A percentile compares a stretch with the other conserved stretches of the same genome.
Evolutionary conservation across 2,797 vertebrate genomes (phyloP).

Genomic region (Eulemur albifrons): DNA sequence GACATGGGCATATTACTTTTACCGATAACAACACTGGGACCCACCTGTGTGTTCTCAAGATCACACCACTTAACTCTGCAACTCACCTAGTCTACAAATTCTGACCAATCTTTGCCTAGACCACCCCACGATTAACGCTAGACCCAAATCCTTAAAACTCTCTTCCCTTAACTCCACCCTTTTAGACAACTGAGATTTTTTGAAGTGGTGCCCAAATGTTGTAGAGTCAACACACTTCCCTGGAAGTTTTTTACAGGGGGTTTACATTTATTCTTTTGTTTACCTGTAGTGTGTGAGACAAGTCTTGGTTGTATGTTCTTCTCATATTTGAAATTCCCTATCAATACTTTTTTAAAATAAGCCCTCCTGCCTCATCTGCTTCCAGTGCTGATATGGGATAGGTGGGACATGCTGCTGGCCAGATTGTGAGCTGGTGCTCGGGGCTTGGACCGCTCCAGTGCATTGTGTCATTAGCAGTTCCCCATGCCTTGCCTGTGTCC

Average conservation of each 20-base stretch:
- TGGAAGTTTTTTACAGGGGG: not conserved
- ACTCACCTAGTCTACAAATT: not conserved
- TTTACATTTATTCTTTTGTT: not conserved
- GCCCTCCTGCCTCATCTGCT: not conserved
- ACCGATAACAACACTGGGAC: not conserved
- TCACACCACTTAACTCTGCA: not conserved
- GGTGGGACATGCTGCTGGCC: not conserved
- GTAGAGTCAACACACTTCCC: not conserved
- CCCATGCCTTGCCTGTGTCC: not conserved
- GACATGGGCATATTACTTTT: not conserved
- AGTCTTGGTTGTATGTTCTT: not conserved
- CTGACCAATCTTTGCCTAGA: not conserved
- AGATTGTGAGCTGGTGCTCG: not conserved
- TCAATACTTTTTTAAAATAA: not conserved
- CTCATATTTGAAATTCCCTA: not conserved
- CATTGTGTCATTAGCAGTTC: not conserved
- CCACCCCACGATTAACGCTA: not conserved
- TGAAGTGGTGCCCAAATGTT: not conserved
- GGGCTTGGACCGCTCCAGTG: too few relatives aligned
- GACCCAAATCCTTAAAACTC: not conserved
- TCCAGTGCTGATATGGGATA: not conserved
- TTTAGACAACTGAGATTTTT: not conserved
- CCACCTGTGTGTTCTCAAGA: not conserved
- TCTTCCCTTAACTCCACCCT: not conserved
- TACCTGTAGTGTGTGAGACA: not conserved